Base-by-base conservation (phyloP, 2,113 vertebrate species). In the Emydura subglobosa region DNA sequence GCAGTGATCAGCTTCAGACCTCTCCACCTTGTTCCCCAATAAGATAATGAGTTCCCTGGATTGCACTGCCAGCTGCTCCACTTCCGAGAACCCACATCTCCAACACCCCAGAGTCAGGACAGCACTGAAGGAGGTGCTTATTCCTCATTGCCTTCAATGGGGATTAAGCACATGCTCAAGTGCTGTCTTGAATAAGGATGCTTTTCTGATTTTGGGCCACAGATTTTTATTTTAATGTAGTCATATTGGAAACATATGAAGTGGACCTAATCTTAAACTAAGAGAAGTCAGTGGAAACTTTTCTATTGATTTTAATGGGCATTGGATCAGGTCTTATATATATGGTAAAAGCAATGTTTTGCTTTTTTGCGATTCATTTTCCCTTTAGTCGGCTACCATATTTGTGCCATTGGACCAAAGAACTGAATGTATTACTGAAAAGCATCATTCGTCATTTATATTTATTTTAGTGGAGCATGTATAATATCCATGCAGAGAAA, bases 181-280 rank as follows among this genome's bases (percentile, higher is more conserved):
- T n/a, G 34, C n/a, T n/a, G 17, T 74, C n/a, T 17, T 39, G 68
- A 74, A 42, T 42, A 39, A 42, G n/a, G n/a, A 74, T 39, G 34
- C 34, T n/a, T 42, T 74, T 8, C 68, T 74, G 72, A 59, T 61
- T 8, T 61, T 11, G 39, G 61, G 42, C 3, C 42, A 50, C 1
- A 16, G 14, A 5, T 5, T 17, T 27, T 83, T 55, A 5, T 54
- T 87, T 31, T 57, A 54, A 82, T 0, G 0, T 6, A 31, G 25
- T 81, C 24, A 10, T 34, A 47, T 0, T 27, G 31, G 59, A 88
- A 88, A 87, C 21, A 39, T 1, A 19, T 2, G 0, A 2, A 49
- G 74, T 1, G 3, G 14, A 17, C 53, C 61, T 81, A 5, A 54
- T 9, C 57, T 80, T 21, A 51, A 19, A 31, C 55, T 25, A 1